Conservation (phyloP, 1,140 invertebrate genomes). For the Heliconius hewitsoni region DNA sequence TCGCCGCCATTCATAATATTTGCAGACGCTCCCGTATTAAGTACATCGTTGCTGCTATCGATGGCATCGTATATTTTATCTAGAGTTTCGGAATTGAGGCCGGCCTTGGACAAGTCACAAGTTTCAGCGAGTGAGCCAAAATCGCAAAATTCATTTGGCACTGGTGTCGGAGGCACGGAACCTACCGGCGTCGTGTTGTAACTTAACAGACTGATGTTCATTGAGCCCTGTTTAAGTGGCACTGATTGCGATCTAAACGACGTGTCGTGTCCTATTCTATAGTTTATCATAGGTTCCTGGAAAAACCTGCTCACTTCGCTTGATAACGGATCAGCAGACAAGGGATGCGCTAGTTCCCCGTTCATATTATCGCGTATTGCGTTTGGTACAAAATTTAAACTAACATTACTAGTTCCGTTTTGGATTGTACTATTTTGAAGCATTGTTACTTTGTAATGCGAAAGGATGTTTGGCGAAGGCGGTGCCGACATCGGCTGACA, state of each 20-base stretch:
- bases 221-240: constrained; percentile 83
- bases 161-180: constrained; percentile 86
- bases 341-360: constrained; percentile 64
- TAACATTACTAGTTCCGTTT: constrained; percentile 61
- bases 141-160: constrained; percentile 86
- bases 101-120: constrained; percentile 79
- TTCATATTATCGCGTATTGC: constrained; percentile 61
- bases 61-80: constrained; percentile 80
- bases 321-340: constrained; percentile 75
- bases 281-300: constrained; percentile 66
- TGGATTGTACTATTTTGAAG: constrained; percentile 53
- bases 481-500: constrained; percentile 83
- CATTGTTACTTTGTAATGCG: constrained; percentile 72
- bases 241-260: constrained; percentile 88
- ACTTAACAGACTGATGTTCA: constrained; percentile 67
- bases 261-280: constrained; percentile 56
- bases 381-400: constrained; percentile 67
- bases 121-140: constrained; percentile 83
- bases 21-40: constrained; percentile 55
- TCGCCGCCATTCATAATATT: constrained; percentile 59
- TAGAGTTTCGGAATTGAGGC: constrained; percentile 77
- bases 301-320: constrained; percentile 82
- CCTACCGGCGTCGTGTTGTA: constrained; percentile 83
- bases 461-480: constrained; percentile 80
- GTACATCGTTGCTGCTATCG: constrained; percentile 75